These are phyloP conservation scores for Plebejus melissa DNA, from an alignment of 2,888 invertebrate genomes.

Conservation along the genomic window DNA sequence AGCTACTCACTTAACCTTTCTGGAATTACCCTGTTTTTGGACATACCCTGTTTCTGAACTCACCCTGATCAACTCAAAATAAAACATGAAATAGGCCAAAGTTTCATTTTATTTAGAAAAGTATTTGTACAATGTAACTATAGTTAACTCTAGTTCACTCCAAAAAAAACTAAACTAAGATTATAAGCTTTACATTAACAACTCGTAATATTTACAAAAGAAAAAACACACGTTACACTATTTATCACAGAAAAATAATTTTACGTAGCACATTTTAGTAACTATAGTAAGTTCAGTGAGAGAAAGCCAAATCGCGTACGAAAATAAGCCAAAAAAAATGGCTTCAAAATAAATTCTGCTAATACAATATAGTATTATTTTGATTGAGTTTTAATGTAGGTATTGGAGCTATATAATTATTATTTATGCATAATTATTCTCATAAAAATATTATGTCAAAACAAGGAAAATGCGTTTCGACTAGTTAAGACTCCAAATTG, in stretches of 20 bases:
- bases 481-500: background rate
- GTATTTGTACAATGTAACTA: slow-evolving; percentile 75
- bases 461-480: too few relatives aligned
- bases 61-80: slow-evolving; percentile 39
- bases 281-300: background rate
- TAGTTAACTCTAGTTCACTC: slow-evolving; percentile 49
- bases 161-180: slow-evolving; percentile 52
- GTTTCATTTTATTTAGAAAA: slow-evolving; percentile 77
- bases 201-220: slow-evolving; percentile 64
- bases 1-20: too few relatives aligned
- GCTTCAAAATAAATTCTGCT: too few relatives aligned
- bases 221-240: slow-evolving; percentile 58
- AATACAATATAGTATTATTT: too few relatives aligned
- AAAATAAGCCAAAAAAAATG: background rate
- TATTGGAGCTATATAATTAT: too few relatives aligned
- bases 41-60: too few relatives aligned
- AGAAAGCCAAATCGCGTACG: background rate
- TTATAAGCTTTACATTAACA: slow-evolving; percentile 63
- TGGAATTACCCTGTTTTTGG: too few relatives aligned
- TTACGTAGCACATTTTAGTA: slow-evolving; percentile 38
- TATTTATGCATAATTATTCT: too few relatives aligned
- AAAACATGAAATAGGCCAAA: slow-evolving; percentile 70
- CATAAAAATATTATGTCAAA: too few relatives aligned
- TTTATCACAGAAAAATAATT: slow-evolving; percentile 79
- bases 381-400: too few relatives aligned